Base-by-base conservation (phyloP, 2,113 vertebrate genomes). In the Psophia crepitans region DNA sequence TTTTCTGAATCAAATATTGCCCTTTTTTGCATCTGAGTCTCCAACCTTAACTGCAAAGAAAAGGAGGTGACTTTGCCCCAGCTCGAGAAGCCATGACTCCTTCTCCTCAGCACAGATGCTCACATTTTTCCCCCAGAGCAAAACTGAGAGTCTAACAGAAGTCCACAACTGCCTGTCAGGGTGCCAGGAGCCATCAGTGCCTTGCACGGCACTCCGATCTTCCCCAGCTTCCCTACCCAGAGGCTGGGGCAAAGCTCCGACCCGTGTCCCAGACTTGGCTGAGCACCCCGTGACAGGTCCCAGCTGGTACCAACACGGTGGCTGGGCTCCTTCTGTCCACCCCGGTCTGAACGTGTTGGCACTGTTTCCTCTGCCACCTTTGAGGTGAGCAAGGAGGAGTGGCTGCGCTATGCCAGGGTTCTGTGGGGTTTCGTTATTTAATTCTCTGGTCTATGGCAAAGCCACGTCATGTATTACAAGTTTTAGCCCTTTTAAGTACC, bases 171-270 rank as follows among this genome's bases (percentile, higher is more conserved):
- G 24, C 24, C 17, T 32, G 14, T n/a, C 51, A 24, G 53, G 17
- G 23, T 54, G 54, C 6, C 80, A 63, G 48, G 43, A 63, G 33
- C 46, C 0, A 0, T 8, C 43, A 53, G 41, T 37, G 28, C 14
- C 14, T 4, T 1, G 1, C 13, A 14, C 24, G 32, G 8, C 9
- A 12, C 1, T 3, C 10, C 0, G 4, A 87, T 16, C 32, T 28
- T 9, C 23, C 10, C 26, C 20, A 56, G 20, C 1, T 3, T 6
- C 22, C 5, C 8, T 78, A 23, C 35, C 10, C 8, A 6, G 37
- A 41, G 7, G 12, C 24, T 8, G 8, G 35, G 39, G 14, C 22
- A 70, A 28, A 54, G 56, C 44, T 35, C 44, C 0, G 0, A 14
- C 8, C 35, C 16, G 54, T 44, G n/a, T 7, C 20, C 37, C 39